Evolutionary conservation across 2,888 invertebrate genomes (phyloP).

Genomic region (Eupithecia dodoneata): DNA sequence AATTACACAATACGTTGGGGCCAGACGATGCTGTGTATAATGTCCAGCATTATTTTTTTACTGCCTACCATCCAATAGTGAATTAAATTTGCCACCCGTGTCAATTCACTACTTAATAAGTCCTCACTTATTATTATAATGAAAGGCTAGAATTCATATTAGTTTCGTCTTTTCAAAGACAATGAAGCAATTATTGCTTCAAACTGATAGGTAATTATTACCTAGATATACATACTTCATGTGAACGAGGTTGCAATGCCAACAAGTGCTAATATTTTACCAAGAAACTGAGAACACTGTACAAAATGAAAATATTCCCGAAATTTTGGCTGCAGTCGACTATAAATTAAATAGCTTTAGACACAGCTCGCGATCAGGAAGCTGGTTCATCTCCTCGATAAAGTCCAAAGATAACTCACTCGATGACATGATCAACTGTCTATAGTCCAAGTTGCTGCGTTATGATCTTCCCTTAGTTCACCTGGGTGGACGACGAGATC

Average conservation of each 20-base stretch:
- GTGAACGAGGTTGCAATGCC: conserved; percentile 18
- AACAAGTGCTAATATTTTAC: conserved; percentile 24
- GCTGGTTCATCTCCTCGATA: conserved; percentile 4
- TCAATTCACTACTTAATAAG: too few species aligned
- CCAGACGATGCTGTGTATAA: too few species aligned
- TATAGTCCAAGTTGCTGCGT: neutral
- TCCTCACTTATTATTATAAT: too few species aligned
- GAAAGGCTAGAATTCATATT: too few species aligned
- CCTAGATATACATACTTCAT: neutral
- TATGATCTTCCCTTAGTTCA: too few species aligned
- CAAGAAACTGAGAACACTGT: conserved; percentile 27
- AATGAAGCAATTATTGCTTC: neutral
- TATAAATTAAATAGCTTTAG: conserved; percentile 39
- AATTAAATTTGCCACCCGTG: too few species aligned
- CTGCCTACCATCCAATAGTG: too few species aligned
- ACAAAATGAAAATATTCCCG: conserved; percentile 38
- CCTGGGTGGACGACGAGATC: too few species aligned
- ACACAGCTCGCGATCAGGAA: conserved; percentile 5
- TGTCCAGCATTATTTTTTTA: too few species aligned
- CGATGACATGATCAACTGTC: neutral
- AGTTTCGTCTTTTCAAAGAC: neutral
- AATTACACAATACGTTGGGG: too few species aligned
- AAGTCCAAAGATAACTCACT: neutral
- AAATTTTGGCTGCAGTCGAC: conserved; percentile 38
- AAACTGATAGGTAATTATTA: too few species aligned